Evolutionary conservation across 2,888 invertebrate species (phyloP).

Genomic region (Drosophila algonquin): DNA sequence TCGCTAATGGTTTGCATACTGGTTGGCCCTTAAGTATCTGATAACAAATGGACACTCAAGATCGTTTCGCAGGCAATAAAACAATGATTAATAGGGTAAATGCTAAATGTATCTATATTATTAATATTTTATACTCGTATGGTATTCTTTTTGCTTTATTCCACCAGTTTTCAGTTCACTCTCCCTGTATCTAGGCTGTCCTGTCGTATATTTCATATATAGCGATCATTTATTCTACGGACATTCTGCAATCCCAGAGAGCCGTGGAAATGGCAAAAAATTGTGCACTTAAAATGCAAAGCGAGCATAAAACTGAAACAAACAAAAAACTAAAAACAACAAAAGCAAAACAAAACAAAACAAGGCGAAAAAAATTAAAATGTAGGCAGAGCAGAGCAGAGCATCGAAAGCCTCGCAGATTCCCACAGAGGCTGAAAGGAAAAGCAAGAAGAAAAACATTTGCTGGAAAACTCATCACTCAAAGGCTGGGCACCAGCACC

Average conservation of each 20-base stretch:
- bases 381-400: slow-evolving; percentile 41
- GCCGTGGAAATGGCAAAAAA: slow-evolving; percentile 24
- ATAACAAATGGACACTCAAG: slow-evolving; percentile 6
- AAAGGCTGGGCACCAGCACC: slow-evolving; percentile 47
- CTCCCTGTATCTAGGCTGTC: not conserved
- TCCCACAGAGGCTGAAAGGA: slow-evolving; percentile 17
- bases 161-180: not conserved
- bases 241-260: not conserved
- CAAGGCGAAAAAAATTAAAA: slow-evolving; percentile 42
- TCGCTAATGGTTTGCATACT: slow-evolving; percentile 9
- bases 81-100: slow-evolving; percentile 18
- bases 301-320: slow-evolving; percentile 46
- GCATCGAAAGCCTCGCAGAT: slow-evolving; percentile 24
- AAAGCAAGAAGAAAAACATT: slow-evolving; percentile 43
- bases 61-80: slow-evolving; percentile 15
- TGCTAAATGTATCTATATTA: not conserved
- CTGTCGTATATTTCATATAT: not conserved
- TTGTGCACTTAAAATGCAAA: slow-evolving; percentile 45
- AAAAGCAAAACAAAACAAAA: slow-evolving; percentile 9
- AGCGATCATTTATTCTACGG: not conserved
- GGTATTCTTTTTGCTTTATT: not conserved
- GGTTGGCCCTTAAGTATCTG: not conserved
- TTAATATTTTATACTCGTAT: not conserved
- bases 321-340: slow-evolving; percentile 16
- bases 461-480: slow-evolving; percentile 69